A percentile compares a stretch with the other conserved stretches of the same genome.
Evolutionary conservation across 2,113 vertebrate genomes (phyloP).

Genomic region (Notothenia coriiceps): DNA sequence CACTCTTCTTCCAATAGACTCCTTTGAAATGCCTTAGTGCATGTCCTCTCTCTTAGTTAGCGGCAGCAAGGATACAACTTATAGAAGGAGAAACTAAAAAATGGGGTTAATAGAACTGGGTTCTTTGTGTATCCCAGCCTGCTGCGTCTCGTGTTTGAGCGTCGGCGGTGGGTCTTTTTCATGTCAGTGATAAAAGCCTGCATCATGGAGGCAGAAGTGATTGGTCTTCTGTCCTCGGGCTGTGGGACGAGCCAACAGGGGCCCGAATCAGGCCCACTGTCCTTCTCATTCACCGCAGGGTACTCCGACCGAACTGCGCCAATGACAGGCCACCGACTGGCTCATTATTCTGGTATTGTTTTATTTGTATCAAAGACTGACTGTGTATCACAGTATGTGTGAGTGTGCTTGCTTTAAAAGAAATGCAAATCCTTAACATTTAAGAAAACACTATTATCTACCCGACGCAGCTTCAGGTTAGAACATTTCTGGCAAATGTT

Average conservation of each 20-base stretch:
- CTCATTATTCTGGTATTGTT: constrained; percentile 20
- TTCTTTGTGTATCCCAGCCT: not conserved
- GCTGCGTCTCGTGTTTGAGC: constrained; percentile 8
- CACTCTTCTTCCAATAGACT: constrained; percentile 17
- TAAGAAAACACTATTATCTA: too few species aligned
- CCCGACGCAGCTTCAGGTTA: too few species aligned
- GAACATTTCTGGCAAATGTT: too few species aligned
- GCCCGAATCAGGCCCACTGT: constrained; percentile 19
- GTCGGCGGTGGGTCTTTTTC: constrained; percentile 16
- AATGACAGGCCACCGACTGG: not conserved
- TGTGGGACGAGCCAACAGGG: constrained; percentile 22
- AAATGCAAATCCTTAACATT: too few species aligned
- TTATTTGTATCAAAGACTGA: constrained; percentile 20
- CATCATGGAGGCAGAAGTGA: constrained; percentile 53
- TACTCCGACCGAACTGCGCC: constrained; percentile 4
- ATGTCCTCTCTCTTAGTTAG: not conserved
- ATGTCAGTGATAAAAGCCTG: constrained; percentile 44
- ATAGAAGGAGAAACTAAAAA: not conserved
- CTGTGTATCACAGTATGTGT: not conserved
- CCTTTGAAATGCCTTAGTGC: not conserved
- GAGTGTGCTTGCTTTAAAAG: too few species aligned
- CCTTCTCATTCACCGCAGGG: constrained; percentile 36
- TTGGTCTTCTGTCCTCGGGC: constrained; percentile 54
- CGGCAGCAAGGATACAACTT: constrained; percentile 4
- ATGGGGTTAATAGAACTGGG: not conserved